phyloP scores from a whole-genome alignment of 1,140 invertebrate genomes.

The Agraylea sexmaculata region DNA sequence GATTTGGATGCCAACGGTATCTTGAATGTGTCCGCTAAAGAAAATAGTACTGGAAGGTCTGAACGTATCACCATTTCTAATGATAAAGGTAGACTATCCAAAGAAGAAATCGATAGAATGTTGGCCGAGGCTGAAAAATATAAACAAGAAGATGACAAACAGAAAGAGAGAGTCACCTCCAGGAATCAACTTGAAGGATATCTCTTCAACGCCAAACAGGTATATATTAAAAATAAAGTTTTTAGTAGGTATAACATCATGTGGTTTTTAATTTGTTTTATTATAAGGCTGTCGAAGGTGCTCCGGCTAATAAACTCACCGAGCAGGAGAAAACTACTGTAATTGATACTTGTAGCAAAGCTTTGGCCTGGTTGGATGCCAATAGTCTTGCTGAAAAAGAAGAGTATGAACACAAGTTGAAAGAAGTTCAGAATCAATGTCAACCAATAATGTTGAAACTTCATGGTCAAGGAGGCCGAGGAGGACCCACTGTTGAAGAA shows the following conservation, averaged over 20 bases:
- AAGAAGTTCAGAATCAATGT: slow-evolving; percentile 58
- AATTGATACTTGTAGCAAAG: slow-evolving; percentile 42
- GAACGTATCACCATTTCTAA: slow-evolving; percentile 82
- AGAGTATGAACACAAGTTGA: slow-evolving; percentile 63
- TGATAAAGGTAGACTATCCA: slow-evolving; percentile 81
- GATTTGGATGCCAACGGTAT: slow-evolving; percentile 74
- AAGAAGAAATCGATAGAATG: slow-evolving; percentile 89
- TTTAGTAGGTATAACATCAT: neutral
- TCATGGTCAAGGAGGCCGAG: slow-evolving; percentile 44
- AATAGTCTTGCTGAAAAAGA: slow-evolving; percentile 61
- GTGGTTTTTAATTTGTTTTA: neutral
- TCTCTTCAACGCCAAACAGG: slow-evolving; percentile 67
- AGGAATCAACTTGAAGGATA: slow-evolving; percentile 79
- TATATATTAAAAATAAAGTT: slow-evolving; percentile 20
- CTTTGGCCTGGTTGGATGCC: slow-evolving; percentile 45
- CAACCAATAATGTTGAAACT: slow-evolving; percentile 66
- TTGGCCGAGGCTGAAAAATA: slow-evolving; percentile 65
- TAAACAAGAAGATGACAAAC: slow-evolving; percentile 54
- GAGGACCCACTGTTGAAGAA: slow-evolving; percentile 58
- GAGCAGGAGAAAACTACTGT: slow-evolving; percentile 49
- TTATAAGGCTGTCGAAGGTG: slow-evolving; percentile 49
- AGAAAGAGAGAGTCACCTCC: slow-evolving; percentile 50
- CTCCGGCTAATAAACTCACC: slow-evolving; percentile 48
- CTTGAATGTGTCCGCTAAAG: slow-evolving; percentile 66
- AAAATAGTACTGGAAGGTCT: slow-evolving; percentile 61